Conservation (phyloP, 1,140 invertebrate genomes). For the Neodiprion fabricii region DNA sequence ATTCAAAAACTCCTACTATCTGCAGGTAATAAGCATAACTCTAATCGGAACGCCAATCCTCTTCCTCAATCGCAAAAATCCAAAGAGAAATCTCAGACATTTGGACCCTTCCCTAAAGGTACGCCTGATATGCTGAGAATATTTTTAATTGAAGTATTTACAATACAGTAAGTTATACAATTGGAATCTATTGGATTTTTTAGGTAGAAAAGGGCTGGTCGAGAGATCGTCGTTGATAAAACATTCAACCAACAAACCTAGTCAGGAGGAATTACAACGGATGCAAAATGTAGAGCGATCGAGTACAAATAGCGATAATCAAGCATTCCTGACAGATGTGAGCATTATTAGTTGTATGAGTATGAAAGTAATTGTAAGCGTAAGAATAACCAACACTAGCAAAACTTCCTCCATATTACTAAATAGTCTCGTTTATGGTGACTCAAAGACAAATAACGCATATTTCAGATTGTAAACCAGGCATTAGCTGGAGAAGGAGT, state of each 20-base stretch:
- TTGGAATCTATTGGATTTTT: slow-evolving; percentile 15
- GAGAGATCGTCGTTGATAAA: slow-evolving; percentile 91
- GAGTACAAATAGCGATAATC: slow-evolving; percentile 83
- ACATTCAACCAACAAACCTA: slow-evolving; percentile 72
- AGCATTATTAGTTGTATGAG: slow-evolving; percentile 40
- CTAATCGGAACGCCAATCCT: slow-evolving; percentile 47
- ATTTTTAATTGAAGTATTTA: not conserved
- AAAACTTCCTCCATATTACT: not conserved
- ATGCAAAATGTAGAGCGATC: slow-evolving; percentile 73
- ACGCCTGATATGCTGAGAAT: slow-evolving; percentile 22
- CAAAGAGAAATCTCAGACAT: slow-evolving; percentile 69
- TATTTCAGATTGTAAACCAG: slow-evolving; percentile 81
- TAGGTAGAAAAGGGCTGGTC: slow-evolving; percentile 74
- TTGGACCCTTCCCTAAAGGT: slow-evolving; percentile 79
- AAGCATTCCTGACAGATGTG: slow-evolving; percentile 85
- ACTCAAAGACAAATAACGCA: slow-evolving; percentile 24
- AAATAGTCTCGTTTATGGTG: slow-evolving; percentile 18
- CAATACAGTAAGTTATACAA: slow-evolving; percentile 10
- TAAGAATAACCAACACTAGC: not conserved
- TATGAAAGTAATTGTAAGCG: slow-evolving; percentile 4
- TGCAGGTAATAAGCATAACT: slow-evolving; percentile 58
- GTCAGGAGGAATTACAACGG: slow-evolving; percentile 70
- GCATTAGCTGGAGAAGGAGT: slow-evolving; percentile 96
- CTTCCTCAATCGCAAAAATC: slow-evolving; percentile 54
- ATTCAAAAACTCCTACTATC: not conserved